These are phyloP conservation scores for Leguminivora glycinivorella DNA, from an alignment of 1,140 invertebrate species.

Conservation along the genomic window DNA sequence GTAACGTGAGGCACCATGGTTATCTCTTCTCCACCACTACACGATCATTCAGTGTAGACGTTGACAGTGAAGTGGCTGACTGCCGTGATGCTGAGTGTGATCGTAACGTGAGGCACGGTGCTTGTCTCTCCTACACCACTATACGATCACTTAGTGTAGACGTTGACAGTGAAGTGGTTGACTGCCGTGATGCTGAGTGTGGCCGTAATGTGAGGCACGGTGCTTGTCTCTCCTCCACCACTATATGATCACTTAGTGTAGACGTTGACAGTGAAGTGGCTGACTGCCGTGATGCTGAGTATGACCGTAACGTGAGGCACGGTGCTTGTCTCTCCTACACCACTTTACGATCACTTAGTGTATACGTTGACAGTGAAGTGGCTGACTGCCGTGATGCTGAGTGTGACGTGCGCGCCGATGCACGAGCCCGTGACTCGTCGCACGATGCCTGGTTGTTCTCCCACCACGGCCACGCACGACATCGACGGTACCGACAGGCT, in stretches of 20 bases:
- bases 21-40: no score
- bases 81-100: no score
- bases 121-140: slow-evolving; percentile 32
- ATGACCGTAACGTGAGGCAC: no score
- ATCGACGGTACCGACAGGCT: slow-evolving; percentile 35
- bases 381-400: slow-evolving; percentile 32
- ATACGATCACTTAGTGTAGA: no score
- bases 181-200: neutral
- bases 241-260: no score
- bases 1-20: no score
- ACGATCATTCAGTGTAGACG: no score
- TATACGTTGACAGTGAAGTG: slow-evolving; percentile 35
- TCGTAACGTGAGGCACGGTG: no score
- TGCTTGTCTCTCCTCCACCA: slow-evolving; percentile 30
- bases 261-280: slow-evolving; percentile 35
- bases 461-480: slow-evolving; percentile 39
- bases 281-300: no score
- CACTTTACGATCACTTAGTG: neutral
- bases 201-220: neutral
- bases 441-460: slow-evolving; percentile 33
- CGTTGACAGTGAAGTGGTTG: neutral
- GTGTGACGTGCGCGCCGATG: slow-evolving; percentile 35
- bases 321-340: neutral
- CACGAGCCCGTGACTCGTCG: slow-evolving; percentile 35
- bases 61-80: no score